A percentile compares a stretch with the other conserved stretches of the same genome.
Evolutionary conservation across 2,888 invertebrate genomes (phyloP).

Genomic region (Troglohyphantes excavatus): DNA sequence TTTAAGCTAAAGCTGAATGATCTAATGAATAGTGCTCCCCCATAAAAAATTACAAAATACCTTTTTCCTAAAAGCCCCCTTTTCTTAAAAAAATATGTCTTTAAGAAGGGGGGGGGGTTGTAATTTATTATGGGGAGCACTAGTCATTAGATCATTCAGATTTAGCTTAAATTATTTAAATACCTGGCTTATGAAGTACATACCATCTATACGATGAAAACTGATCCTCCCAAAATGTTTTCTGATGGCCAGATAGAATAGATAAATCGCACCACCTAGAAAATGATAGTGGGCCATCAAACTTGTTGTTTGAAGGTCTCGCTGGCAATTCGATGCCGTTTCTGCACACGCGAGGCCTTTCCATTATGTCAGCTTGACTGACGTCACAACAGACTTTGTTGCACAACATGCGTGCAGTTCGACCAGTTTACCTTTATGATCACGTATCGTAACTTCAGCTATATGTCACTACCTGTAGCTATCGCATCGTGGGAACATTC

Average conservation of each 20-base stretch:
- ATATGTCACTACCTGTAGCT: constrained; percentile 25
- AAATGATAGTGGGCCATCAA: not conserved
- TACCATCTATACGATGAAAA: no score
- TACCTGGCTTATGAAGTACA: no score
- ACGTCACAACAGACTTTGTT: constrained; percentile 41
- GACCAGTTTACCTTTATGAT: constrained; percentile 50
- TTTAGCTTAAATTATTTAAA: no score
- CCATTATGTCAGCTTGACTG: constrained; percentile 26
- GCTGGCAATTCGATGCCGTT: constrained; percentile 15
- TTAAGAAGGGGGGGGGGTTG: no score
- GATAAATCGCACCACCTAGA: not conserved
- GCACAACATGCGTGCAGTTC: constrained; percentile 47
- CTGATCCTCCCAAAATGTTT: not conserved
- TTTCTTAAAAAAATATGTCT: no score
- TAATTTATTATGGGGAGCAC: no score
- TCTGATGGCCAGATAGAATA: not conserved
- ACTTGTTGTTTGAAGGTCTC: constrained; percentile 33
- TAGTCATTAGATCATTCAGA: no score
- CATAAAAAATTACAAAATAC: no score
- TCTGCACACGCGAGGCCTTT: constrained; percentile 30
- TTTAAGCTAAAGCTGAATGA: no score
- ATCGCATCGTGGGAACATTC: constrained; percentile 1
- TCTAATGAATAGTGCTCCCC: no score
- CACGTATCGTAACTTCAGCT: constrained; percentile 29
- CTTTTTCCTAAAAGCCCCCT: no score